Base-by-base conservation (phyloP, 2,888 invertebrate genomes). In the Invenusta paracnida region DNA sequence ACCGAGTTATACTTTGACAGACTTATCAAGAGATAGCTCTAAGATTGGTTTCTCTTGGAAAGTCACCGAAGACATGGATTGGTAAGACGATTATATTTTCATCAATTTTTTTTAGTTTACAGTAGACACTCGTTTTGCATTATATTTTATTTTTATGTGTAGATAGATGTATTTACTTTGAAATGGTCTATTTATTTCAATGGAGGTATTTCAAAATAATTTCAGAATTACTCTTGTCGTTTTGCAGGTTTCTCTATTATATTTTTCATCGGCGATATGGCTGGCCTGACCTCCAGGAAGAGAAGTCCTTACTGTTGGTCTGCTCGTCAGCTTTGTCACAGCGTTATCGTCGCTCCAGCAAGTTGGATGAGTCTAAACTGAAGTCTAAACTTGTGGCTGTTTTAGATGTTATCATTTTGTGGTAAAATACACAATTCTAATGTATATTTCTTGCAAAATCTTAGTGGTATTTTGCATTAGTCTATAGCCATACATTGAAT, bases 261-360 rank as follows among this genome's bases (percentile, higher is more conserved):
- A 30, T 90, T 67, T 90, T 90, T 87, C 88, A 89, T 23, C 86
- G 90, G 82, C 88, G 90, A 28, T 90, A 88, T 88, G 90, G 90
- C 48, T 90, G 90, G 90, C 89, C 90, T 29, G 90, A 90, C 86
- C 87, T 88, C 0, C 29, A 67, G 17, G 88, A 89, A 25, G 88
- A 87, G 67, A 88, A 88, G 67, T 89, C 88, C 0, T 83, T 85
- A n/a, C 84, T 88, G 0, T 84, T 87, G 29, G 88, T 89, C 17
- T 28, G 29, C 1, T 31, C 27, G 13, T 85, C 86, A 17, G 86
- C 86, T 25, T n/a, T 85, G 66, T 29, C 86, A 27, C 29, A 31
- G 0, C 30, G 29, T 25, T 30, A 67, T 5, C 28, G 86, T 27
- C 28, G 31, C 0, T 85, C 84, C 23, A 79, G 73, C n/a, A 86